Conservation (phyloP, 1,140 invertebrate species). For the Lanistes nyassanus region DNA sequence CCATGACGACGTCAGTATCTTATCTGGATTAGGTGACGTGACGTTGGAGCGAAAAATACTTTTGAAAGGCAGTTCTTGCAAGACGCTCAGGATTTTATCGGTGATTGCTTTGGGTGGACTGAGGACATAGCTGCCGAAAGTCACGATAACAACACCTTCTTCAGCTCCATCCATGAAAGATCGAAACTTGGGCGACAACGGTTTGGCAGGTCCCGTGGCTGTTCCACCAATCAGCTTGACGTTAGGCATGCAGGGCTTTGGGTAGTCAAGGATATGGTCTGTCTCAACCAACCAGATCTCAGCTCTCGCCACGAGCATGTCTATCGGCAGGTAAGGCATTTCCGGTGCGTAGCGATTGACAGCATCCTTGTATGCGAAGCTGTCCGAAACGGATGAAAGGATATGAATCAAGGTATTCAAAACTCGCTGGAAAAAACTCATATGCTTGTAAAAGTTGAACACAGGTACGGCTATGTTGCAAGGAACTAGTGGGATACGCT, state of each 20-base stretch:
- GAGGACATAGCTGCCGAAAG: slow-evolving; percentile 34
- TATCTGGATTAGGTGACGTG: slow-evolving; percentile 20
- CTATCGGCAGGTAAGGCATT: too few relatives aligned
- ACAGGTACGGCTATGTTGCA: slow-evolving; percentile 1
- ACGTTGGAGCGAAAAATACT: slow-evolving; percentile 23
- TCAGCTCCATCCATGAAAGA: slow-evolving; percentile 31
- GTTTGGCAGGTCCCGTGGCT: too few relatives aligned
- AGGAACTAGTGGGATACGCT: neutral
- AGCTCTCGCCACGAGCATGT: too few relatives aligned
- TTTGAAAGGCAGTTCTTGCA: slow-evolving; percentile 19
- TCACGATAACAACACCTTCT: slow-evolving; percentile 36
- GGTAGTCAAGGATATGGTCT: too few relatives aligned
- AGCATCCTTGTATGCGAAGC: neutral
- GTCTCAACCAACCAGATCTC: too few relatives aligned
- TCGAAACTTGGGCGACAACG: too few relatives aligned
- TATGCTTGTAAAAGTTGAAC: neutral
- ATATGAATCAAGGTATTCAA: neutral
- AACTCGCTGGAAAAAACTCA: slow-evolving; percentile 12
- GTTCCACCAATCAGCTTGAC: too few relatives aligned
- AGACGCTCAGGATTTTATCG: slow-evolving; percentile 25
- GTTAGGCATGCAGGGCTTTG: too few relatives aligned
- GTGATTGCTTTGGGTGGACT: slow-evolving; percentile 12
- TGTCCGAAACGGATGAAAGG: neutral
- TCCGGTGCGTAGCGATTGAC: neutral
- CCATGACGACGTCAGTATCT: slow-evolving; percentile 27